Base-by-base conservation (phyloP, 2,888 invertebrate species). In the Acleris sparsana region DNA sequence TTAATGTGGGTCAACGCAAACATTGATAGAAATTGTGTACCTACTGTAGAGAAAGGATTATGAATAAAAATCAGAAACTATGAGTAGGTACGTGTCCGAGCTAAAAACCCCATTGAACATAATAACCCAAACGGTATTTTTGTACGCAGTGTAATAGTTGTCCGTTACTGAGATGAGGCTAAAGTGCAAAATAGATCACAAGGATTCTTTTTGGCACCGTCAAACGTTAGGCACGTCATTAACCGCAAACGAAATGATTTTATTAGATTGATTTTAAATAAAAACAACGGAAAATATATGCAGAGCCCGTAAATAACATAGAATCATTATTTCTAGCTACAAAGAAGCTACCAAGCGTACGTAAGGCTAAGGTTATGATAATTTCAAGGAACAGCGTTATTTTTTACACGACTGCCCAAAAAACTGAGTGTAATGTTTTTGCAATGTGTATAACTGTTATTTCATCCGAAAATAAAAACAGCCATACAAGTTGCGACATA, bases 81-180 rank as follows among this genome's bases (percentile, higher is more conserved):
- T 66, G 65, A 65, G 51, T 29, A 29, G 20, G 62, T 69, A 75
- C 72, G 74, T 73, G 74, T 73, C 70, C 75, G 87, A 72, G 76
- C 87, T 80, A 82, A 76, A 85, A 89, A 88, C 87, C 87, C 76
- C 83, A 82, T 85, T 88, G 80, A 70, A 79, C 77, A 84, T 86
- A 85, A 87, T 84, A 82, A 82, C 84, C 75, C 73, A 70, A 86
- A 89, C 89, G 88, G 89, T 91, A 87, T 84, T 83, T 85, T 84
- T 70, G 78, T 52, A 48, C 71, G 77, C 74, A 75, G 83, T 53
- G 59, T 85, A n/a, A 88, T 85, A 74, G 85, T 78, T 72, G 75
- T 67, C 88, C 89, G 91, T 89, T 89, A 75, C 80, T 82, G 81
- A 82, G 78, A 84, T 13, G 13, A 80, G 82, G 81, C n/a, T n/a